phyloP scores from a whole-genome alignment of 2,797 vertebrate species.

The Scomberomorus guttatus region DNA sequence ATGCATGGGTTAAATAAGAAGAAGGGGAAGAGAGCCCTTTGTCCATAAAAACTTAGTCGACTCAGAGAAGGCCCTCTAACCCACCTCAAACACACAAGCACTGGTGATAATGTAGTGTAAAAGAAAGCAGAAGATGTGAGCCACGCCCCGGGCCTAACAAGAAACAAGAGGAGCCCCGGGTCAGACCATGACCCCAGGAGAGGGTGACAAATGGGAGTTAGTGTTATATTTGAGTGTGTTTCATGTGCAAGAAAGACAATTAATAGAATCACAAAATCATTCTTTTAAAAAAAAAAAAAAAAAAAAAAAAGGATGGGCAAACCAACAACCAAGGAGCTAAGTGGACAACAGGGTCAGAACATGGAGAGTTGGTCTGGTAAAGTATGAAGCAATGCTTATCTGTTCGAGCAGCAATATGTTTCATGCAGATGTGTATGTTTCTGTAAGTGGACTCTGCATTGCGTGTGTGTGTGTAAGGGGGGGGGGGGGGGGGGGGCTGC shows the following conservation, averaged over 20 bases:
- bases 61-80: constrained; percentile 60
- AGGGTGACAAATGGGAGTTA: constrained; percentile 24
- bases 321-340: constrained; percentile 36
- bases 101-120: constrained; percentile 63
- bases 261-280: constrained; percentile 44
- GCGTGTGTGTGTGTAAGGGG: constrained; percentile 13
- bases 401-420: constrained; percentile 48
- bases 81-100: constrained; percentile 57
- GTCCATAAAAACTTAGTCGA: constrained; percentile 57
- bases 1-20: constrained; percentile 63
- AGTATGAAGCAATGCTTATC: constrained; percentile 48
- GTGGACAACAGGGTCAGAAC: constrained; percentile 22
- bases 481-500: constrained; percentile 14
- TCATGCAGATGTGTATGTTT: constrained; percentile 61
- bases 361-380: constrained; percentile 47
- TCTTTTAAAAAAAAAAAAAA: constrained; percentile 32
- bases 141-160: constrained; percentile 5
- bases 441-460: constrained; percentile 41
- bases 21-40: constrained; percentile 68
- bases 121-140: constrained; percentile 20
- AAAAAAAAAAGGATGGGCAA: constrained; percentile 39
- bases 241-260: constrained; percentile 57
- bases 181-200: constrained; percentile 33
- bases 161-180: not conserved
- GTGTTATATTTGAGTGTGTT: constrained; percentile 53